Conservation (phyloP, 2,113 vertebrate species). For the Ptilonorhynchus violaceus region DNA sequence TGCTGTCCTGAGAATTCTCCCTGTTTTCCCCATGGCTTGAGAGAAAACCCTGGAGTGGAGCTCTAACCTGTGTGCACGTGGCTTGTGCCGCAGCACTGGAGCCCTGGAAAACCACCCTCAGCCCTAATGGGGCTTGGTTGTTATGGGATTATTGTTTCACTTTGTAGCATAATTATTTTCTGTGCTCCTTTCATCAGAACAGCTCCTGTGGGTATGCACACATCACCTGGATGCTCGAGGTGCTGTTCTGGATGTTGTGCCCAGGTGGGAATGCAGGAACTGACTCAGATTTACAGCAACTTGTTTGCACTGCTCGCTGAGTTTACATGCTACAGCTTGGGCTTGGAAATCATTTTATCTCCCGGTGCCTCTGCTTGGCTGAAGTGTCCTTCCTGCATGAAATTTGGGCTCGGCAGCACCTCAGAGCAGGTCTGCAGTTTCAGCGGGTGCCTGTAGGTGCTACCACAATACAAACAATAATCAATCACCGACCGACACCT, state of each 20-base stretch:
- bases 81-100: background rate
- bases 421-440: conserved; percentile 44
- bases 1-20: background rate
- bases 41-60: background rate
- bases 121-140: background rate
- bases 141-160: background rate
- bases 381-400: background rate
- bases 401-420: background rate
- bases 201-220: background rate
- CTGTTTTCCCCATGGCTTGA: background rate
- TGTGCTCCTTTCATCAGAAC: background rate
- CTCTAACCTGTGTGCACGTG: background rate
- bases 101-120: background rate
- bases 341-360: background rate
- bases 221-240: background rate
- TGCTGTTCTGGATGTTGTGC: background rate
- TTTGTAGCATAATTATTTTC: background rate
- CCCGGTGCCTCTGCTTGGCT: background rate
- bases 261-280: background rate
- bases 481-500: conserved; percentile 58
- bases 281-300: background rate
- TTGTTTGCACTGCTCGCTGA: background rate
- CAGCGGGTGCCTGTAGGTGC: conserved; percentile 60
- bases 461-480: conserved; percentile 68
- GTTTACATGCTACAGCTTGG: accelerated